These are phyloP conservation scores for Theristicus caerulescens DNA, from an alignment of 2,113 vertebrate genomes.

Conservation along the genomic window DNA sequence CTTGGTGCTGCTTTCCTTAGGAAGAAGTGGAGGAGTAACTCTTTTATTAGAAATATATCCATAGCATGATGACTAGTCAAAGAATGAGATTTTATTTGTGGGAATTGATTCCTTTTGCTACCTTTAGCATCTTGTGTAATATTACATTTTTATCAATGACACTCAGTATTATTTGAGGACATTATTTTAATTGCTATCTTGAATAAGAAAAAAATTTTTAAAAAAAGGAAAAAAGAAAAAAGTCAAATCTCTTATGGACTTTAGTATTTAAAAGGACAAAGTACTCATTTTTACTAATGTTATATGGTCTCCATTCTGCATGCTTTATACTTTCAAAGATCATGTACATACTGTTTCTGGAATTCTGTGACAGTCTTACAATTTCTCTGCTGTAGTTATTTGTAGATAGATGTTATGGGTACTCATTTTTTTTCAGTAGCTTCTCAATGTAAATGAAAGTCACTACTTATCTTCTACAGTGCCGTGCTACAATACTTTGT, in stretches of 20 bases:
- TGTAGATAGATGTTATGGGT: not conserved
- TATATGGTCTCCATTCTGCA: not conserved
- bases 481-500: not conserved
- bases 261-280: not conserved
- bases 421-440: not conserved
- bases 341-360: not conserved
- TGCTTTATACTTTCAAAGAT: not conserved
- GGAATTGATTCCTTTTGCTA: not conserved
- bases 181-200: not conserved
- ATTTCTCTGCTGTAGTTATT: not conserved
- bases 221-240: not conserved
- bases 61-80: not conserved
- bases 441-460: not conserved
- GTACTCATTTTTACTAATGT: not conserved
- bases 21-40: not conserved
- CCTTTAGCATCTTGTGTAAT: not conserved
- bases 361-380: not conserved
- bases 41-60: not conserved
- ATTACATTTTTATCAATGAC: not conserved
- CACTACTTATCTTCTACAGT: not conserved
- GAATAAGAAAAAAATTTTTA: not conserved
- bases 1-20: not conserved
- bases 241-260: not conserved
- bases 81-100: not conserved
- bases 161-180: not conserved